These are phyloP conservation scores for Pseudoips prasinana DNA, from an alignment of 2,888 invertebrate species.

Conservation along the genomic window DNA sequence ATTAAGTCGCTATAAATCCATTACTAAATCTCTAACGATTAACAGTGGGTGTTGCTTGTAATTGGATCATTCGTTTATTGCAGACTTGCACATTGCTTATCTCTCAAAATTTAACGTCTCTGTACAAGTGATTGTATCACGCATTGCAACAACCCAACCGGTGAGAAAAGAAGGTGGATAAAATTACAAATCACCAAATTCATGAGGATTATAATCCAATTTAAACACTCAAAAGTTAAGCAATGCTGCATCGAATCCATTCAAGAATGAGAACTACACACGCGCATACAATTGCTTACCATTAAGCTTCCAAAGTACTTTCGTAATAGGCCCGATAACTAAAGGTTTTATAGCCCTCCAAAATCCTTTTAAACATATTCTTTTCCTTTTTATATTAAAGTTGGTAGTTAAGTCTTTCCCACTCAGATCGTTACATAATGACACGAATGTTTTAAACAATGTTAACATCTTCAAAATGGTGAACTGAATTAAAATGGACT, in stretches of 20 bases:
- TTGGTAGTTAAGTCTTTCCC: conserved; percentile 12
- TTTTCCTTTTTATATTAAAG: conserved; percentile 5
- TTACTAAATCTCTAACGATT: background rate
- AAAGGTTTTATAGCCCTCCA: conserved; percentile 1
- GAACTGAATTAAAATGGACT: no score
- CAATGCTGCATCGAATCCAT: conserved; percentile 6
- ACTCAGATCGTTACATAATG: no score
- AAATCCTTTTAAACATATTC: background rate
- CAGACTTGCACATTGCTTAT: conserved; percentile 7
- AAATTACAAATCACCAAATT: conserved; percentile 32
- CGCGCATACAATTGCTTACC: no score
- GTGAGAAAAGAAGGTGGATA: conserved; percentile 24
- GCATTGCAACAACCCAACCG: conserved; percentile 25
- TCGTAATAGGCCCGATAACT: background rate
- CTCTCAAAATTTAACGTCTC: conserved; percentile 16
- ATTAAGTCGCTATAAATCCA: no score
- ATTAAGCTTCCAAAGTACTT: no score
- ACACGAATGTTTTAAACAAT: conserved; percentile 12
- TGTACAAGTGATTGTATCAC: conserved; percentile 18
- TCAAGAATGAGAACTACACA: conserved; percentile 2
- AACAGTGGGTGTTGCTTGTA: conserved; percentile 12
- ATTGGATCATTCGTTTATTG: conserved; percentile 16
- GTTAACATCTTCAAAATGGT: no score
- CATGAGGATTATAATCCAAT: conserved; percentile 29
- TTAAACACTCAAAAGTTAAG: conserved; percentile 10